Evolutionary conservation across 2,113 vertebrate genomes (phyloP).

Genomic region (Anas platyrhynchos): DNA sequence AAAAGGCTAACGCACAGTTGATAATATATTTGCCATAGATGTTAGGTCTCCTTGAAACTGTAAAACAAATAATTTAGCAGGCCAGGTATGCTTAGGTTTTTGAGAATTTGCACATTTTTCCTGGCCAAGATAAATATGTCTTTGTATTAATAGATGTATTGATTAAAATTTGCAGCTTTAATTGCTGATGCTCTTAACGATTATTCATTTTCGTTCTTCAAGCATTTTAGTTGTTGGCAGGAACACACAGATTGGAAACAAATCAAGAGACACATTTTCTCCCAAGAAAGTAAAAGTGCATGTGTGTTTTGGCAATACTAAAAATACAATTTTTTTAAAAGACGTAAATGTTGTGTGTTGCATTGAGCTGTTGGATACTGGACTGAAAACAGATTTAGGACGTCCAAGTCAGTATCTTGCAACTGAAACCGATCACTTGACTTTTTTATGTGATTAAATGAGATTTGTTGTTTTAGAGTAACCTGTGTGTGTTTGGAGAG

Average conservation of each 20-base stretch:
- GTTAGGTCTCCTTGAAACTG: conserved; percentile 68
- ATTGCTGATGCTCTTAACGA: conserved; percentile 73
- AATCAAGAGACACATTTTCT: conserved; percentile 80
- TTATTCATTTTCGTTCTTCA: conserved; percentile 76
- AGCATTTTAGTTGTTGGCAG: conserved; percentile 77
- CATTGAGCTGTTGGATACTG: conserved; percentile 22
- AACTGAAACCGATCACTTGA: conserved; percentile 26
- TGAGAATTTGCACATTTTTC: conserved; percentile 52
- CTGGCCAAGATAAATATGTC: conserved; percentile 69
- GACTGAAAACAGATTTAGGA: conserved; percentile 60
- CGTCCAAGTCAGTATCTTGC: background rate
- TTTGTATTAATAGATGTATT: conserved; percentile 72
- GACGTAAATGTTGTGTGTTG: conserved; percentile 67
- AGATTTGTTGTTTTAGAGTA: background rate
- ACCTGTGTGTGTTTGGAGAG: background rate
- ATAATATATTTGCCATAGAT: conserved; percentile 73
- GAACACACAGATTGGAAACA: conserved; percentile 74
- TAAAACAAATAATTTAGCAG: conserved; percentile 69
- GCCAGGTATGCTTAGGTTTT: conserved; percentile 62
- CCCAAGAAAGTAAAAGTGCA: conserved; percentile 78
- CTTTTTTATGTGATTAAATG: conserved; percentile 1
- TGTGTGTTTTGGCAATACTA: conserved; percentile 74
- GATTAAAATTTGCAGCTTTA: conserved; percentile 77
- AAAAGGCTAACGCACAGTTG: conserved; percentile 61
- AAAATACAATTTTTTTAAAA: conserved; percentile 36